Conservation (phyloP, 35 echinoderm and acorn worm genomes). For the Patiria miniata region DNA sequence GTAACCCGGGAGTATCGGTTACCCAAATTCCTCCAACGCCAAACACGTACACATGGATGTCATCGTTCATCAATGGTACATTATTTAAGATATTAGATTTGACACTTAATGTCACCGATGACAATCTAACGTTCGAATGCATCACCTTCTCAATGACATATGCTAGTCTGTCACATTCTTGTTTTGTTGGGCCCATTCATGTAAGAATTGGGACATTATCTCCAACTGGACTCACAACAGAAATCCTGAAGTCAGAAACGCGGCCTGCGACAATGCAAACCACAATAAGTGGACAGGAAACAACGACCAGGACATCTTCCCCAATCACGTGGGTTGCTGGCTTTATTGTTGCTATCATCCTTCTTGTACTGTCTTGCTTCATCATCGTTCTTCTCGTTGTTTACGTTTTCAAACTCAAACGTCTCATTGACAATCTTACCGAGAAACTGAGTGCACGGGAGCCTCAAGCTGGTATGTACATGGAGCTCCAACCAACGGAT, state of each 20-base stretch:
- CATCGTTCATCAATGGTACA: no score
- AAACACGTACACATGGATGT: no score
- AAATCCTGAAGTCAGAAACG: no score
- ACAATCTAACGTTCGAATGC: no score
- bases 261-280: no score
- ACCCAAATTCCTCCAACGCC: no score
- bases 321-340: neutral
- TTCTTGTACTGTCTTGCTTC: neutral
- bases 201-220: neutral
- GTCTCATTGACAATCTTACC: neutral
- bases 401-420: neutral
- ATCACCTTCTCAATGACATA: no score
- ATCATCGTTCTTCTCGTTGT: neutral
- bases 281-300: neutral
- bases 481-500: neutral
- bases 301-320: neutral
- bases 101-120: neutral
- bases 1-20: neutral
- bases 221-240: no score
- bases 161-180: no score
- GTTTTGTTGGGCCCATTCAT: neutral
- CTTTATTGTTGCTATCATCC: neutral
- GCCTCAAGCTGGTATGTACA: neutral
- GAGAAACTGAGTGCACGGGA: neutral
- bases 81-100: neutral